Evolutionary conservation across 1,140 invertebrate genomes (phyloP), one percentile per base, ranked within the genome.

Genomic region (Drosophila baimaii): DNA sequence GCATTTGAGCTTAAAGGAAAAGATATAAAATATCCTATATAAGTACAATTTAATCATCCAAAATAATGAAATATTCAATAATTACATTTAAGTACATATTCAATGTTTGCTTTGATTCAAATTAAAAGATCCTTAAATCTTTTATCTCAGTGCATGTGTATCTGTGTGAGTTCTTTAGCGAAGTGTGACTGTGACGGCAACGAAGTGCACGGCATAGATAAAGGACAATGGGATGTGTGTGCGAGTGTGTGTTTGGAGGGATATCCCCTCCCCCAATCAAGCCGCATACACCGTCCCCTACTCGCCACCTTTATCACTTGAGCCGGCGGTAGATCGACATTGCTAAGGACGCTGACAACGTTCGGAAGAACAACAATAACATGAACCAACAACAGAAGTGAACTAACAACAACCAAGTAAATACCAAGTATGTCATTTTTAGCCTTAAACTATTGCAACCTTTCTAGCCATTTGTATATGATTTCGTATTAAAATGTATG

Each of bases 201-300:
- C 79, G 80, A 86, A 86, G 71, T 79, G 75, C 51, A 86, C 76
- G 62, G 71, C 66, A 72, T 73, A 86, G 82, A 85, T 86, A 81
- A 81, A 54, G 31, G 63, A 61, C 44, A 69, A 51, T 43, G 55
- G 52, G 46, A 68, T 29, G 35, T 31, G 35, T 78, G 57, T 33
- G 17, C 29, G 13, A 33, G 29, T 51, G 49, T 51, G 47, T 31
- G 29, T 33, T 66, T 70, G 17, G 52, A 46, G 43, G 69, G 46
- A 27, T 21, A 31, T 64, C 29, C 63, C 52, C 31, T 35, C 13
- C 9, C 17, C 33, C 25, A 9, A 21, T 25, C 10, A 6, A 10
- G 7, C 21, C 9, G 15, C 46, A 17, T n/a, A 49, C n/a, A 29
- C 69, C 51, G 29, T 55, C 41, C 37, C 29, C 15, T 46, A 17